Base-by-base conservation (phyloP, 2,888 invertebrate species). In the Limenitis camilla region DNA sequence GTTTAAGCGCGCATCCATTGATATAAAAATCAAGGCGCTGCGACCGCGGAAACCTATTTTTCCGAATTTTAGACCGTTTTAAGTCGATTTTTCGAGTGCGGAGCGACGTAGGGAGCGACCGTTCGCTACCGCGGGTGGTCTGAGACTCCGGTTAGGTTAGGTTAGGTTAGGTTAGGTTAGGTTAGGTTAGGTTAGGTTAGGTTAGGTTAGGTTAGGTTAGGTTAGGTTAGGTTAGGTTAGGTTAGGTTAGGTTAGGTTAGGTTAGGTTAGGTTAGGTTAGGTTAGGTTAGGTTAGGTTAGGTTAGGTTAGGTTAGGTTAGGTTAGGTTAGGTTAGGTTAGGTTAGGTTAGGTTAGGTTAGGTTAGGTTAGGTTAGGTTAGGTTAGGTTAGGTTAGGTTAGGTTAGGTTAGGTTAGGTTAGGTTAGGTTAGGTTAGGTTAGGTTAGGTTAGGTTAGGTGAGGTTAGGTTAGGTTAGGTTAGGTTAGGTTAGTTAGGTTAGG, bases 181-280 rank as follows among this genome's bases (percentile, higher is more conserved):
- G 51, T 51, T 51, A 51, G 51, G 51, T 51, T 51, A 51, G 52
- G 52, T 40, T 52, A 46, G 52, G 51, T 51, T 51, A 45, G 51
- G 51, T 51, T 51, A 51, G 51, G 51, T 51, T 51, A 51, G 51
- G 51, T 51, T 51, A 51, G 46, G 62, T 58, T 60, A 59, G 56
- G 59, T 59, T 62, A 58, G 58, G 61, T 59, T 61, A 61, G 58
- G 61, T 60, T 63, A 55, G 59, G 59, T 55, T 61, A 58, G 59
- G 59, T 60, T 54, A 55, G 59, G 59, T 62, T 62, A 60, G 62
- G 60, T 60, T 62, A 58, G 58, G 57, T 58, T 58, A 56, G 59
- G 58, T 60, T 60, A 52, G 46, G 52, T 55, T 55, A 51, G 51
- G 48, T 51, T 50, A 51, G 55, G 55, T 55, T 55, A 48, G 55